phyloP scores from a whole-genome alignment of 2,113 vertebrate genomes.

The Litocranius walleri region DNA sequence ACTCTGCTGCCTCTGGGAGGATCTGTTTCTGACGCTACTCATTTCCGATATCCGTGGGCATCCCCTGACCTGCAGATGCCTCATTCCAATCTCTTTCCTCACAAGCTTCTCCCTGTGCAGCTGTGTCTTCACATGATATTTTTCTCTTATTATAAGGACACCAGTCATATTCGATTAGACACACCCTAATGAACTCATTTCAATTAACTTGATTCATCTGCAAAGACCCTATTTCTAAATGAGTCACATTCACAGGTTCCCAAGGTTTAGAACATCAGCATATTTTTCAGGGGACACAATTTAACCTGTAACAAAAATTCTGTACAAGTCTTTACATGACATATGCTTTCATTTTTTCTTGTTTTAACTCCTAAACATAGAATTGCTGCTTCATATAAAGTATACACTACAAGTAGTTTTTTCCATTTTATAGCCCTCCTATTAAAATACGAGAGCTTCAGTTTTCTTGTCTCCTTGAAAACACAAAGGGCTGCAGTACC shows the following conservation, averaged over 20 bases:
- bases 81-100: neutral
- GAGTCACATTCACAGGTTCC: neutral
- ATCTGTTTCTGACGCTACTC: neutral
- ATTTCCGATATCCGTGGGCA: fast-evolving
- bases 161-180: neutral
- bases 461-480: neutral
- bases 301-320: neutral
- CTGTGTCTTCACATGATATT: neutral
- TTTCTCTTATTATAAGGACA: neutral
- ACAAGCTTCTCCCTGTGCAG: neutral
- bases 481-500: neutral
- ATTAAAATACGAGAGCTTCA: neutral
- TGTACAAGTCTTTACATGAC: neutral
- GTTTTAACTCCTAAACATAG: neutral
- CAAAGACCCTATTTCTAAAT: neutral
- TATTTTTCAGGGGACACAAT: neutral
- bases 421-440: neutral
- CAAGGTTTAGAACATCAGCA: neutral
- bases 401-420: neutral
- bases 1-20: neutral
- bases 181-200: neutral
- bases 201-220: neutral
- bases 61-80: neutral
- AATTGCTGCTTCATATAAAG: neutral
- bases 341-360: neutral